Percentiles rank a stretch among this genome's conserved stretches.
These are phyloP conservation scores for Alexandromys fortis DNA, from an alignment of 2,113 vertebrate species.

Conservation along the genomic window DNA sequence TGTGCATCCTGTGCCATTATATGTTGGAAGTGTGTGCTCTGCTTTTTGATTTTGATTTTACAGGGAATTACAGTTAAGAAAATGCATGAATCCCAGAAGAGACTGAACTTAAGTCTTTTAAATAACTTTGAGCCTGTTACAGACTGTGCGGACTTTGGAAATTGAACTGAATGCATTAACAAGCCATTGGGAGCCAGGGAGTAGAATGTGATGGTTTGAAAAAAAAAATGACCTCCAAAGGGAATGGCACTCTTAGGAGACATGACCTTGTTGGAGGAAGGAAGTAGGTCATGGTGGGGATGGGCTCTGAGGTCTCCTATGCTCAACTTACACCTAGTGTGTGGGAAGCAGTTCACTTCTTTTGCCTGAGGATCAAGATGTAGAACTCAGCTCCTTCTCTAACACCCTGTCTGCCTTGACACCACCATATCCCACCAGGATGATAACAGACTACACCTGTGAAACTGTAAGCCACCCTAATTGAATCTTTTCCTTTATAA, in stretches of 20 bases:
- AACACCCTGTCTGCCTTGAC: neutral
- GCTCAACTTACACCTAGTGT: neutral
- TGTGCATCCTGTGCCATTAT: no score
- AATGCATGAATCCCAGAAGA: no score
- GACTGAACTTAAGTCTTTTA: no score
- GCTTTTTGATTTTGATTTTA: no score
- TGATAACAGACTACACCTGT: neutral
- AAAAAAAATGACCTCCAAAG: neutral
- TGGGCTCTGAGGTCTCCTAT: neutral
- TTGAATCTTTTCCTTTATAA: neutral
- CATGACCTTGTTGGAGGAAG: neutral
- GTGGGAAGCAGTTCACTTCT: neutral
- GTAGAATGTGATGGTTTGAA: neutral
- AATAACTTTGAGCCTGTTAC: no score
- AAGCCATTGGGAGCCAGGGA: no score
- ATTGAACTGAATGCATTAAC: no score
- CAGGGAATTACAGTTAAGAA: no score
- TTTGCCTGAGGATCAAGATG: neutral
- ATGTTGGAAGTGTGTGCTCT: no score
- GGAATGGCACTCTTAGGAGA: neutral
- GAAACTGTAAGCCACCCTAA: neutral
- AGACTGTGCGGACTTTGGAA: no score
- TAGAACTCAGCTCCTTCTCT: neutral
- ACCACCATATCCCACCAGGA: neutral
- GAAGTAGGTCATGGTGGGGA: neutral